Conservation (phyloP, 2,113 vertebrate species). For the Pomatostomus ruficeps region DNA sequence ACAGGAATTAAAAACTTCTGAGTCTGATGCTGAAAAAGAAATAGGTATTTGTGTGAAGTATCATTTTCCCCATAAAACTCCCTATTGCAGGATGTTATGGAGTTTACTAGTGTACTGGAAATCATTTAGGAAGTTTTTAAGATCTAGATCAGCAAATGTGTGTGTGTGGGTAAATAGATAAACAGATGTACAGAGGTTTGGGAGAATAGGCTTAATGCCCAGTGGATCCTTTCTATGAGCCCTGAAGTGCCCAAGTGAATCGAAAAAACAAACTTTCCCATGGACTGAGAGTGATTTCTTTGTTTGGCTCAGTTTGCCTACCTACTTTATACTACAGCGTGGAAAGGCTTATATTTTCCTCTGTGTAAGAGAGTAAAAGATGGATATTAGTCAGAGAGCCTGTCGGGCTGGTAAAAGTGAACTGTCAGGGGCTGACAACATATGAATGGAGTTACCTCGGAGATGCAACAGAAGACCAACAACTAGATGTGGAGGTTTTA, state of each 20-base stretch:
- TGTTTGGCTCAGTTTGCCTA: background rate
- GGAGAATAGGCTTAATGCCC: background rate
- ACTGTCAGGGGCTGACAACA: background rate
- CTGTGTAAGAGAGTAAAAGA: background rate
- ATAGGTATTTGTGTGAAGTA: background rate
- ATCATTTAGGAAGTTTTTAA: background rate
- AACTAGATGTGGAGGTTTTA: background rate
- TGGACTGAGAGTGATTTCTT: background rate
- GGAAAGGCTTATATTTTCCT: background rate
- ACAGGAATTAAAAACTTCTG: background rate
- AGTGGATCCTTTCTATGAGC: background rate
- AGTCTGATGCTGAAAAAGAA: background rate
- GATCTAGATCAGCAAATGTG: background rate
- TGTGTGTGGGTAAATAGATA: background rate
- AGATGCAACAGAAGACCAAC: conserved; percentile 9
- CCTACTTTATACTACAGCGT: background rate
- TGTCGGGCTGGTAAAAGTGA: background rate
- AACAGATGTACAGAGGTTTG: background rate
- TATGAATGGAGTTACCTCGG: conserved; percentile 42
- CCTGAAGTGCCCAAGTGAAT: background rate
- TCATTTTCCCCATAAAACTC: background rate
- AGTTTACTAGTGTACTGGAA: background rate
- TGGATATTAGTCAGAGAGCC: background rate
- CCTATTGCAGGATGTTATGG: background rate
- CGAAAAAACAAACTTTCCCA: background rate